These are phyloP conservation scores for Atherix ibis DNA, from an alignment of 2,888 invertebrate genomes.

Conservation along the genomic window DNA sequence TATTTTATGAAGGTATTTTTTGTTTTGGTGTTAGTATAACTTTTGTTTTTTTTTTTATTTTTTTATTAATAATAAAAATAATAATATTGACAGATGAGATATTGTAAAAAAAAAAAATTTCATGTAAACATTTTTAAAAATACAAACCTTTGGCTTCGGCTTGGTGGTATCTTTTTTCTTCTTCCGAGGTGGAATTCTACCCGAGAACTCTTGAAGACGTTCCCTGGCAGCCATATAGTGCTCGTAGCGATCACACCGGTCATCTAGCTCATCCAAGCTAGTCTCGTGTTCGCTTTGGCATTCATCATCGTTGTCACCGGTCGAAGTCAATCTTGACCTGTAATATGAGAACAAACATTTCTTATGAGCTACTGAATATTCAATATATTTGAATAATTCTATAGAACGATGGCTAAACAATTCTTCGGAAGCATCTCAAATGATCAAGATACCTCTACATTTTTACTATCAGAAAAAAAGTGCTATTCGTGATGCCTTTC, in stretches of 20 bases:
- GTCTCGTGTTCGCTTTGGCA: slow-evolving; percentile 31
- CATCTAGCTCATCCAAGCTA: slow-evolving; percentile 32
- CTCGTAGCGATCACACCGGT: slow-evolving; percentile 29
- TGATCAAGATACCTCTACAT: no score
- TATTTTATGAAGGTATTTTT: no score
- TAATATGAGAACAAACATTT: slow-evolving; percentile 8
- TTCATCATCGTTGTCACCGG: slow-evolving; percentile 30
- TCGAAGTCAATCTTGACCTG: slow-evolving; percentile 31
- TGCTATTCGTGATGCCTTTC: no score
- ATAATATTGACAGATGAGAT: not conserved
- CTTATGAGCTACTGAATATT: not conserved
- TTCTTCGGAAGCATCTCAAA: no score
- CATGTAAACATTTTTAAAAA: not conserved
- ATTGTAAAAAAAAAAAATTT: not conserved
- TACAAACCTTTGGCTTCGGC: slow-evolving; percentile 21
- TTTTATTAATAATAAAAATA: no score
- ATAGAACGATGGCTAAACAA: no score
- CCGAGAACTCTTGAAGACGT: slow-evolving; percentile 31
- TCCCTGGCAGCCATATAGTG: slow-evolving; percentile 31
- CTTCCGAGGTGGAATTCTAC: slow-evolving; percentile 32
- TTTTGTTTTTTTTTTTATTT: no score
- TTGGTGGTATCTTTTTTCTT: slow-evolving; percentile 27
- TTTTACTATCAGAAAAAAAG: no score
- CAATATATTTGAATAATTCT: not conserved
- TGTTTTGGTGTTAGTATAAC: no score